phyloP scores from a whole-genome alignment of 2,113 vertebrate genomes.

The Ophthalmolycus amberensis region DNA sequence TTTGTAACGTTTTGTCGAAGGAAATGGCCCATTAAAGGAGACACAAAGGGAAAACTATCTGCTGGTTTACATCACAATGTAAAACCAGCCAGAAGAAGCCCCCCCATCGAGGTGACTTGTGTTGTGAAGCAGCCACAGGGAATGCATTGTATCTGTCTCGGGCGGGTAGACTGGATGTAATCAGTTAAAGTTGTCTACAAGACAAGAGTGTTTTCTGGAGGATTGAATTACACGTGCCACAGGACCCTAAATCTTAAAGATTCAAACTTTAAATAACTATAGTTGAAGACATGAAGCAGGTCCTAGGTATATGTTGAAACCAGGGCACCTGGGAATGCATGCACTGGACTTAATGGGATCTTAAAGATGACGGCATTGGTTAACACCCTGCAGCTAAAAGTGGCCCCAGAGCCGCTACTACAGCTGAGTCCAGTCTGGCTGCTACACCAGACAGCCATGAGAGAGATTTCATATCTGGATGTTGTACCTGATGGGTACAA shows the following conservation, averaged over 20 bases:
- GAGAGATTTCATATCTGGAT: too few relatives aligned
- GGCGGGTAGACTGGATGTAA: background rate
- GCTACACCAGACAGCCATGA: background rate
- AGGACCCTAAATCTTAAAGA: background rate
- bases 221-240: background rate
- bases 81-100: background rate
- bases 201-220: background rate
- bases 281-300: too few relatives aligned
- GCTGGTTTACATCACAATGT: background rate
- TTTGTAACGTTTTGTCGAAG: background rate
- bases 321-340: too few relatives aligned
- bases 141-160: background rate
- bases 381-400: background rate
- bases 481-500: constrained; percentile 82
- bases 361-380: too few relatives aligned
- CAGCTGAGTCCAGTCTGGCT: background rate
- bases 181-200: background rate
- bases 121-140: background rate
- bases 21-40: background rate
- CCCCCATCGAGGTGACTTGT: background rate
- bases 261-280: background rate
- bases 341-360: too few relatives aligned
- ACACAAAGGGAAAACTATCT: background rate
- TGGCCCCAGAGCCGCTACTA: too few relatives aligned
- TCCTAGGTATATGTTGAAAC: too few relatives aligned